Conservation (phyloP, 2,113 vertebrate genomes). For the Amblyopsis rosae region DNA sequence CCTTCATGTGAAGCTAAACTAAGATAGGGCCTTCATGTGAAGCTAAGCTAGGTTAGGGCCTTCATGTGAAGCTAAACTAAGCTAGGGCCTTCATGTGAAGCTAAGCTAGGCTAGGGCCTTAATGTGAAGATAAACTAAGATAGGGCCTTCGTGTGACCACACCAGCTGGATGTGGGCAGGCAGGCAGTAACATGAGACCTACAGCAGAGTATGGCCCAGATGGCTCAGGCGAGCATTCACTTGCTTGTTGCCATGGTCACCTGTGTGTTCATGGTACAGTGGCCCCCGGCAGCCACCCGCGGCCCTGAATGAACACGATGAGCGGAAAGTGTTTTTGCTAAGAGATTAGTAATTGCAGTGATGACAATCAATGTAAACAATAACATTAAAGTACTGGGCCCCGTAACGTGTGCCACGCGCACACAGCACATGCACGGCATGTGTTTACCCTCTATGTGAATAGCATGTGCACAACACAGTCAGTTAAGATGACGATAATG, state of each 20-base stretch:
- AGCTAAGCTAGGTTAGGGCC: no score
- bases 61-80: no score
- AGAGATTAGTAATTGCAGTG: no score
- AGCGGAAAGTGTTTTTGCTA: no score
- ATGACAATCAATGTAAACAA: slow-evolving; percentile 23
- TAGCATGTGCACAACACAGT: slow-evolving; percentile 6
- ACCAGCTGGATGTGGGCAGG: slow-evolving; percentile 20
- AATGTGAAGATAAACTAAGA: no score
- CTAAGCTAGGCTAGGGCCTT: no score
- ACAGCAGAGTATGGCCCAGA: slow-evolving; percentile 46
- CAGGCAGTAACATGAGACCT: slow-evolving; percentile 34
- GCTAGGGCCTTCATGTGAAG: no score
- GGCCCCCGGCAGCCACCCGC: neutral
- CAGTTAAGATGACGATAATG: slow-evolving; percentile 3
- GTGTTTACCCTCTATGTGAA: slow-evolving; percentile 14
- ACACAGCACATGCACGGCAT: neutral
- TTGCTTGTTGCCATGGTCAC: slow-evolving; percentile 37
- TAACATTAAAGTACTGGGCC: slow-evolving; percentile 35
- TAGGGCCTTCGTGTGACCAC: neutral
- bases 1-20: no score
- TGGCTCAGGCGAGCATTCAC: slow-evolving; percentile 48
- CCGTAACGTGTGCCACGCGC: neutral
- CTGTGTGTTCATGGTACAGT: slow-evolving; percentile 38
- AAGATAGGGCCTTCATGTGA: no score
- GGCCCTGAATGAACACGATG: neutral